phyloP scores from a whole-genome alignment of 2,888 invertebrate species.

The Caenorhabditis afra region DNA sequence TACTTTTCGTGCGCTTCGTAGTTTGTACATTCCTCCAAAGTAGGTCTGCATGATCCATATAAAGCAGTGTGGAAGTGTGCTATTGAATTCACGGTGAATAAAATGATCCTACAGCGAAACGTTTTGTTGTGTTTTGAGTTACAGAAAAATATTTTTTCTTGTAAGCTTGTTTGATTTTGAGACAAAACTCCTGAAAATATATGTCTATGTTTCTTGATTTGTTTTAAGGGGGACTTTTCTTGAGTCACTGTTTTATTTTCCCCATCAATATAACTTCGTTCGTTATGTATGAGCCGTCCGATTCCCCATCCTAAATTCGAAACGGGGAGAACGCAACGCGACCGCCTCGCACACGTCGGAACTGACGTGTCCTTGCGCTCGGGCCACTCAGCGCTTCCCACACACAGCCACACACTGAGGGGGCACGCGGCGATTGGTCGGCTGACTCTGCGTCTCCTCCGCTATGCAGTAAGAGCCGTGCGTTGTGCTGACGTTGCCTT shows the following conservation, averaged over 20 bases:
- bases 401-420: slow-evolving; percentile 17
- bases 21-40: background rate
- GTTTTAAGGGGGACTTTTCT: too few species aligned
- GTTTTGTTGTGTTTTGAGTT: too few species aligned
- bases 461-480: slow-evolving; percentile 19
- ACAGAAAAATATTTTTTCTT: too few species aligned
- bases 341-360: slow-evolving; percentile 12
- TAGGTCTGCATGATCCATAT: background rate
- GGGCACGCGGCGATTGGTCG: slow-evolving; percentile 54
- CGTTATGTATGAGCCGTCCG: background rate
- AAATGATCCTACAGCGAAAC: too few species aligned
- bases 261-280: too few species aligned
- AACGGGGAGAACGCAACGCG: slow-evolving; percentile 22
- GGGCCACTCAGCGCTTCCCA: slow-evolving; percentile 21
- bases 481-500: slow-evolving; percentile 60
- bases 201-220: too few species aligned
- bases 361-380: slow-evolving; percentile 47
- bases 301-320: background rate
- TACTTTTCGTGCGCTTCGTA: background rate
- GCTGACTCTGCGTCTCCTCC: slow-evolving; percentile 45
- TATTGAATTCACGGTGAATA: too few species aligned
- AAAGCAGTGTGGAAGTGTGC: too few species aligned
- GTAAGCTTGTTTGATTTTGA: too few species aligned
- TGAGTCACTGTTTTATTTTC: too few species aligned
- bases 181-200: too few species aligned